Evolutionary conservation across 2,888 invertebrate genomes (phyloP), one percentile per base, ranked within the genome.

Genomic region (Dinocampus coccinellae): DNA sequence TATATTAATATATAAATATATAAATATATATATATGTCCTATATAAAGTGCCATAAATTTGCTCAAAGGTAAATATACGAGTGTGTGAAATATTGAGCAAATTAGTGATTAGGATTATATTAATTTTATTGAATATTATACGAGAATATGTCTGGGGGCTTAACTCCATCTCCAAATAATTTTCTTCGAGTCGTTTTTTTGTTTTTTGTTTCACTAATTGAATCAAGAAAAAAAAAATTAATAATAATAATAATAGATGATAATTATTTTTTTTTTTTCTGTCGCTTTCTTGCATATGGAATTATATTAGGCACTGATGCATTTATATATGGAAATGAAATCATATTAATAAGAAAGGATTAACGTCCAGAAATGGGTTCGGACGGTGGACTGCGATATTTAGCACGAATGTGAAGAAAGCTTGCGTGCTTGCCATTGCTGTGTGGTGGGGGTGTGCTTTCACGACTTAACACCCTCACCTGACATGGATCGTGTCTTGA

Each of bases 401-500:
- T 93, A 86, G 92, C 92, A 83, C 92, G 91, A 83, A 93, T 93
- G 89, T 92, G 92, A 79, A 93, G 89, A 87, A 92, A 93, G 77
- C 78, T 81, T 47, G 67, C 66, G 83, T 85, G 86, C 81, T 90
- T 89, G 73, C 88, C 78, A 57, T 83, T 86, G 79, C 75, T 84
- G 75, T 76, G 83, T 67, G 83, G 85, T 22, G 85, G 80, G 61
- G 82, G 82, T 71, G 81, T 88, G 84, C 82, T 88, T 82, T 87
- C 90, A 77, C 85, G 86, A 79, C 90, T 88, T 76, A 88, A 84
- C 76, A 84, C 83, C 84, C 88, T 87, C 81, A 93, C 93, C 92
- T 95, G 93, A 88, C 95, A 94, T 55, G 96, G 95, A 88, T 95
- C 95, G 89, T 96, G 95, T 75, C 95, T 92, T 80, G 93, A 92